These are phyloP conservation scores for Anticlea derivata DNA, from an alignment of 2,888 invertebrate species.

Conservation along the genomic window DNA sequence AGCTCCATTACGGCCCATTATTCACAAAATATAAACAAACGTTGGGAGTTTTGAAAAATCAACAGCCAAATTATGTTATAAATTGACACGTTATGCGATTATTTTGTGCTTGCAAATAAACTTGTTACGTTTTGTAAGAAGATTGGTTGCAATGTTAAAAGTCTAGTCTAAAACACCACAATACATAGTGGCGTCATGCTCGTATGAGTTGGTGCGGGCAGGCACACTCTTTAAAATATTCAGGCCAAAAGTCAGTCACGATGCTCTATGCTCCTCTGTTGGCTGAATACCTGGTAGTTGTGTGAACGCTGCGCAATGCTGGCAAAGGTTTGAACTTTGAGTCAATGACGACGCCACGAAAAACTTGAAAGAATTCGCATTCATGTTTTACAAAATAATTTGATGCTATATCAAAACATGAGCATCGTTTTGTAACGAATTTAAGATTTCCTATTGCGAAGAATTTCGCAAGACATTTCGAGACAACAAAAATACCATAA, in stretches of 20 bases:
- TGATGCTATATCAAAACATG: too few relatives aligned
- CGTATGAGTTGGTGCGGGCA: slow-evolving; percentile 59
- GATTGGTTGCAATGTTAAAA: neutral
- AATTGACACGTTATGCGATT: too few relatives aligned
- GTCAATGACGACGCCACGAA: neutral
- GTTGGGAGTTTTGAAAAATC: too few relatives aligned
- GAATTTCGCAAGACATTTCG: neutral
- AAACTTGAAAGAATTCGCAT: neutral
- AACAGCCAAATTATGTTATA: too few relatives aligned
- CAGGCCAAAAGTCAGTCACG: slow-evolving; percentile 81
- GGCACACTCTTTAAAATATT: slow-evolving; percentile 70
- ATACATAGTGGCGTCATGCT: slow-evolving; percentile 57
- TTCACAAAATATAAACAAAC: too few relatives aligned
- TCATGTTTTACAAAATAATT: neutral
- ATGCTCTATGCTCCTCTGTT: slow-evolving; percentile 55
- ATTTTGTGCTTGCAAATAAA: too few relatives aligned
- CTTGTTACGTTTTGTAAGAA: too few relatives aligned
- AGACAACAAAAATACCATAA: neutral
- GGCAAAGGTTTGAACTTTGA: slow-evolving; percentile 12
- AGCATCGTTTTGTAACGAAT: too few relatives aligned
- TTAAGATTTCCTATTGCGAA: too few relatives aligned
- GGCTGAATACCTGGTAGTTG: slow-evolving; percentile 49
- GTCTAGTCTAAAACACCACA: slow-evolving; percentile 21
- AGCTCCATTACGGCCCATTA: too few relatives aligned
- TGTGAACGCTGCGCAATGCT: slow-evolving; percentile 21